These are phyloP conservation scores for Myiagra hebetior DNA, from an alignment of 2,113 vertebrate genomes.

Conservation along the genomic window DNA sequence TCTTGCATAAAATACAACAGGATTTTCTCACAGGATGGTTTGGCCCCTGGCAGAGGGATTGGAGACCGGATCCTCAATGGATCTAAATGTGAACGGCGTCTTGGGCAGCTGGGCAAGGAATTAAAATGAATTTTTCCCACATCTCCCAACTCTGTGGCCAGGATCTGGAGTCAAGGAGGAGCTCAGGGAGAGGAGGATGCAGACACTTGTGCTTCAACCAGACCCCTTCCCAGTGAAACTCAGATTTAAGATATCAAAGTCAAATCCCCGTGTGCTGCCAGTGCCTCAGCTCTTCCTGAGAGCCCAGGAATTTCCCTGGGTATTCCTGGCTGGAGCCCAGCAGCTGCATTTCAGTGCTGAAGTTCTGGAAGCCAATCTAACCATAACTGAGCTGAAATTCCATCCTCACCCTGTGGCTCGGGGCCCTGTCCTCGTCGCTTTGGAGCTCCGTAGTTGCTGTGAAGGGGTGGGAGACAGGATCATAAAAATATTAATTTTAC, in stretches of 20 bases:
- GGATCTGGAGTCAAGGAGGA: background rate
- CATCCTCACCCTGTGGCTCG: background rate
- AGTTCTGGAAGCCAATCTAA: background rate
- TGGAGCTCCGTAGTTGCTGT: background rate
- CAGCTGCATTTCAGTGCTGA: background rate
- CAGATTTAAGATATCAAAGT: background rate
- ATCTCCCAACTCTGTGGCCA: background rate
- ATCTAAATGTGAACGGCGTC: rapidly evolving
- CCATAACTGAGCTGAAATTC: background rate
- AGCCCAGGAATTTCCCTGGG: background rate
- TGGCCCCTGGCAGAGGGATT: background rate
- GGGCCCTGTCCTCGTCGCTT: rapidly evolving
- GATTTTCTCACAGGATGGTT: background rate
- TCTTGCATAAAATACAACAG: background rate
- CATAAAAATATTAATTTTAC: background rate
- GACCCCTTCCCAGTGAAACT: background rate
- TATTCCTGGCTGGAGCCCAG: background rate
- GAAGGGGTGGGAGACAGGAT: rapidly evolving
- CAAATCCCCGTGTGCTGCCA: background rate
- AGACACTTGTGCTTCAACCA: background rate
- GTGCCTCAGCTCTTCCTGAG: background rate
- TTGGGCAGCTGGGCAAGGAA: background rate
- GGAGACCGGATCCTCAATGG: rapidly evolving
- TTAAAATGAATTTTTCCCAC: background rate
- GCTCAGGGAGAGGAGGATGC: background rate